Percentiles rank a stretch among this genome's conserved stretches.
These are phyloP conservation scores for Dreissena rostriformis DNA, from an alignment of 1,140 invertebrate species.

Conservation along the genomic window DNA sequence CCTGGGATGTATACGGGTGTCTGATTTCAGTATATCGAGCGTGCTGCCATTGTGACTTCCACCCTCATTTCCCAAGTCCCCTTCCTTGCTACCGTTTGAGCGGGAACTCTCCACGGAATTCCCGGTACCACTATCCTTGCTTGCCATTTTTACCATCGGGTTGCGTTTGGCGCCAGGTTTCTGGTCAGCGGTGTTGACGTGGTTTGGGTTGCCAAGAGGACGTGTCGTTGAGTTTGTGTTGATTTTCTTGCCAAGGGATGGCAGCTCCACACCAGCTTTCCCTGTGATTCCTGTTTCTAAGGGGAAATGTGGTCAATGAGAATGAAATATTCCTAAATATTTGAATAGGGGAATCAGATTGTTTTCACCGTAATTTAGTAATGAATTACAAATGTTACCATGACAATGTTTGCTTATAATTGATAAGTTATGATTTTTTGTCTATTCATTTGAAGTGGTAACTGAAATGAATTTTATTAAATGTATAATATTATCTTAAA, in stretches of 20 bases:
- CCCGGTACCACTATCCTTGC: slow-evolving; percentile 70
- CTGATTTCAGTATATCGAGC: slow-evolving; percentile 58
- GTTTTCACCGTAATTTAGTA: too few relatives aligned
- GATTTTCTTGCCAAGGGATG: slow-evolving; percentile 28
- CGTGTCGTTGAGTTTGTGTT: slow-evolving; percentile 44
- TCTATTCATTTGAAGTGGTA: too few relatives aligned
- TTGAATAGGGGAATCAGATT: too few relatives aligned
- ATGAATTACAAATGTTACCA: too few relatives aligned
- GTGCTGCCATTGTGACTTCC: slow-evolving; percentile 47
- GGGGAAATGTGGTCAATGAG: too few relatives aligned
- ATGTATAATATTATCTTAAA: too few relatives aligned
- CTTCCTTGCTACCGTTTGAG: slow-evolving; percentile 63
- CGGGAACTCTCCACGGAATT: slow-evolving; percentile 68
- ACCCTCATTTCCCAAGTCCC: slow-evolving; percentile 43
- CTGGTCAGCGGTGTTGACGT: slow-evolving; percentile 31
- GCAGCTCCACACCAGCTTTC: slow-evolving; percentile 40
- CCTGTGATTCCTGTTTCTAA: slow-evolving; percentile 31
- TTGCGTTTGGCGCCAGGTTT: slow-evolving; percentile 60
- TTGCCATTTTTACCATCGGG: slow-evolving; percentile 71
- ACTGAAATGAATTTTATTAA: too few relatives aligned
- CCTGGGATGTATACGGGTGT: slow-evolving; percentile 41
- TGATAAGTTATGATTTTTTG: too few relatives aligned
- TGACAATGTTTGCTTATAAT: too few relatives aligned
- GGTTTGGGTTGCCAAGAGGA: slow-evolving; percentile 38
- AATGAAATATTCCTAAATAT: too few relatives aligned